Percentiles rank a stretch among this genome's conserved stretches.
Conservation (phyloP, 2,888 invertebrate genomes). For the Eupithecia insigniata region DNA sequence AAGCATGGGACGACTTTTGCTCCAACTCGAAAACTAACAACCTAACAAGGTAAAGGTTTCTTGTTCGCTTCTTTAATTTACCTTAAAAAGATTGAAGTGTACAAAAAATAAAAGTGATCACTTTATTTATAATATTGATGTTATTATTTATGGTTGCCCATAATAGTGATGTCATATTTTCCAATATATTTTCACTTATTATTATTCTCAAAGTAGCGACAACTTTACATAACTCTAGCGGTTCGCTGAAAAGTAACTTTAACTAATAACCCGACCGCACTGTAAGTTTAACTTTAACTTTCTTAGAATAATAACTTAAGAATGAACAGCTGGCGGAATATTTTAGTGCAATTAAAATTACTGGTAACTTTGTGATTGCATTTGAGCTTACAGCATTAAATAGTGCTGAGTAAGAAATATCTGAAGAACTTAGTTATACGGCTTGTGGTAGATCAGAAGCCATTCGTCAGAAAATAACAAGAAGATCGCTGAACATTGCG, state of each 20-base stretch:
- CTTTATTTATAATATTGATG: too few relatives aligned
- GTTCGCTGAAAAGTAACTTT: not conserved
- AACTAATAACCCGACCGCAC: slow-evolving; percentile 23
- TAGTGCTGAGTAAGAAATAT: slow-evolving; percentile 43
- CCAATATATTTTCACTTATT: too few relatives aligned
- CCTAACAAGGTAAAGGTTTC: too few relatives aligned
- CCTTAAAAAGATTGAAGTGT: too few relatives aligned
- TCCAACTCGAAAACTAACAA: too few relatives aligned
- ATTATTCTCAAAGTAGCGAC: not conserved
- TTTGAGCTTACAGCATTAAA: slow-evolving; percentile 47
- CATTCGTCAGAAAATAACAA: not conserved
- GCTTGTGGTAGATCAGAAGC: not conserved
- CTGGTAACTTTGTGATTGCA: slow-evolving; percentile 44
- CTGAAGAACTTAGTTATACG: slow-evolving; percentile 54
- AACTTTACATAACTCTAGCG: slow-evolving; percentile 17
- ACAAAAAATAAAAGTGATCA: too few relatives aligned
- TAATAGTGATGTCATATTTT: too few relatives aligned
- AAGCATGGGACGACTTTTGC: too few relatives aligned
- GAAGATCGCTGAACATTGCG: not conserved
- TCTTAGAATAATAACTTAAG: slow-evolving; percentile 42
- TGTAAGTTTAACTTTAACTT: slow-evolving; percentile 27
- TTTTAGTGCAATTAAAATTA: slow-evolving; percentile 47
- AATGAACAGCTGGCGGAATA: slow-evolving; percentile 43
- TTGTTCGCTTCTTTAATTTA: too few relatives aligned
- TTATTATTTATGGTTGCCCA: too few relatives aligned